Evolutionary conservation across 2,888 invertebrate species (phyloP).

Genomic region (Meliscaeva auricollis): DNA sequence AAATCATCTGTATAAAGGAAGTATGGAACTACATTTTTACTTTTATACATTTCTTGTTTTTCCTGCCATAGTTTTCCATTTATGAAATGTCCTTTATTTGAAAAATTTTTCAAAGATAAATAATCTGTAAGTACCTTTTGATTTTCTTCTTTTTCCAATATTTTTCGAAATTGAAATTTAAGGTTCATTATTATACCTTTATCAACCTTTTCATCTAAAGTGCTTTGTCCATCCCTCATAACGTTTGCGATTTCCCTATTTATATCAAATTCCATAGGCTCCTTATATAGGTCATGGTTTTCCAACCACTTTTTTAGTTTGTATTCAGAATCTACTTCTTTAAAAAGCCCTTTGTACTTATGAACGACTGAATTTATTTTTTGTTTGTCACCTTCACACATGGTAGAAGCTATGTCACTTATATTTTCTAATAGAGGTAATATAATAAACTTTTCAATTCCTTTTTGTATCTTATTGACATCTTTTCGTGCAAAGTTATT

Average conservation of each 20-base stretch:
- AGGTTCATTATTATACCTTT: constrained; percentile 45
- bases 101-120: constrained; percentile 1
- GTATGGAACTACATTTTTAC: constrained; percentile 25
- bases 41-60: constrained; percentile 19
- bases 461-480: constrained; percentile 23
- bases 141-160: constrained; percentile 35
- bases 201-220: constrained; percentile 25
- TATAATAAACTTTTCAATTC: constrained; percentile 26
- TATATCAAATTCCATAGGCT: constrained; percentile 29
- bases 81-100: constrained; percentile 29
- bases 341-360: constrained; percentile 1
- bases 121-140: constrained; percentile 25
- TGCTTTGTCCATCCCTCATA: not conserved
- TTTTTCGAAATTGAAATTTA: constrained; percentile 42
- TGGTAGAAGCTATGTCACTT: not conserved
- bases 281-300: constrained; percentile 5
- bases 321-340: constrained; percentile 31
- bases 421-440: constrained; percentile 19
- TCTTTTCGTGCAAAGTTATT: constrained; percentile 45
- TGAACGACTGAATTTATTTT: constrained; percentile 9
- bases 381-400: constrained; percentile 17
- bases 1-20: constrained; percentile 12
- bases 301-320: constrained; percentile 32
- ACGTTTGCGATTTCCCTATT: constrained; percentile 29
- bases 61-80: constrained; percentile 46